A percentile compares a stretch with the other conserved stretches of the same genome.
These are phyloP conservation scores for Gallinago undulata DNA, from an alignment of 2,113 vertebrate genomes.

Conservation along the genomic window DNA sequence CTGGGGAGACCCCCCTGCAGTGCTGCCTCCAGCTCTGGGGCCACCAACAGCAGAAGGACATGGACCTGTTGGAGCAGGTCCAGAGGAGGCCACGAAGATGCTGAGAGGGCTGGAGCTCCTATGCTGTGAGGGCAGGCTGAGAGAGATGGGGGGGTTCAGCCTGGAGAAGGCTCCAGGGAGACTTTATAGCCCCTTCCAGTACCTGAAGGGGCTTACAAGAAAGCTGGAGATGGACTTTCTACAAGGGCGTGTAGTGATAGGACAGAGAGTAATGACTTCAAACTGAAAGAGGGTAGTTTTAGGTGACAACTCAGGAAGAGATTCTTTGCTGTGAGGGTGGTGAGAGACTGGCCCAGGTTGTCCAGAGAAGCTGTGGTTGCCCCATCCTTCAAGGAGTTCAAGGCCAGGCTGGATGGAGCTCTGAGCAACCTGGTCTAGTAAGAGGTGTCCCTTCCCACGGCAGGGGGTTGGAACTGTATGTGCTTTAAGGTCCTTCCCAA, in stretches of 20 bases:
- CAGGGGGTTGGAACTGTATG: background rate
- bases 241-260: background rate
- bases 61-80: background rate
- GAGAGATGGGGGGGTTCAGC: background rate
- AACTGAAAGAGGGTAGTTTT: background rate
- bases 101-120: background rate
- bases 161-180: background rate
- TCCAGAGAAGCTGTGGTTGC: background rate
- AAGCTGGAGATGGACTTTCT: background rate
- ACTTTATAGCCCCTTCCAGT: background rate
- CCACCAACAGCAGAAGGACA: background rate
- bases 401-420: background rate
- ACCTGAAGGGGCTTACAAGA: background rate
- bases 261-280: background rate
- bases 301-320: background rate
- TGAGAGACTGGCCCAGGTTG: background rate
- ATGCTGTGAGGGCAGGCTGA: background rate
- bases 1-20: background rate
- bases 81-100: background rate
- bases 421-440: background rate
- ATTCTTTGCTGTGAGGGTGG: background rate
- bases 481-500: background rate
- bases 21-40: background rate
- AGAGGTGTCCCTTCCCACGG: background rate
- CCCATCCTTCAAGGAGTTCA: background rate